A percentile compares a stretch with the other conserved stretches of the same genome.
phyloP scores from a whole-genome alignment of 2,888 invertebrate species.

The Zootermopsis nevadensis region DNA sequence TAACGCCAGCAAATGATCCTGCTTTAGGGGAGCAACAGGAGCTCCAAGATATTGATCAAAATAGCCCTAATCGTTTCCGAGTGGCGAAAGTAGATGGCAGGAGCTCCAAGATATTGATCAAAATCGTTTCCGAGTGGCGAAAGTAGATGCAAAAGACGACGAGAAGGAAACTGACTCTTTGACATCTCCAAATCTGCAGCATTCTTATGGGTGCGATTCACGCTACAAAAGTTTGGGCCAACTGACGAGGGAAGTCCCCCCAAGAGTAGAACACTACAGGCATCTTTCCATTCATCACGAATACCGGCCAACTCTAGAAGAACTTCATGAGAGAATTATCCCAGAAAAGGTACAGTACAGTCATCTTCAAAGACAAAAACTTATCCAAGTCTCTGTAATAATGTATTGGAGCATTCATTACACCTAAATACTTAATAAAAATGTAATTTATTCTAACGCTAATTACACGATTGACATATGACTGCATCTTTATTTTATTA shows the following conservation, averaged over 20 bases:
- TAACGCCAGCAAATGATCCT: not conserved
- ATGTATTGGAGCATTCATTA: no score
- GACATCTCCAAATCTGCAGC: conserved; percentile 52
- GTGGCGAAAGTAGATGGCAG: no score
- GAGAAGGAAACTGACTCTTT: conserved; percentile 34
- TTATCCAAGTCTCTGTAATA: no score
- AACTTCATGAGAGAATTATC: conserved; percentile 58
- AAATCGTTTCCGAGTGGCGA: conserved; percentile 56
- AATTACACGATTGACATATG: no score
- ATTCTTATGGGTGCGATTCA: conserved; percentile 57
- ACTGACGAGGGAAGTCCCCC: conserved; percentile 64
- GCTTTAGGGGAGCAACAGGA: conserved; percentile 49
- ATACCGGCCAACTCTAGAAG: conserved; percentile 60
- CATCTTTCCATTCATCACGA: conserved; percentile 59
- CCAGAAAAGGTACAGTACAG: conserved; percentile 30
- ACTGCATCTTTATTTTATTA: no score
- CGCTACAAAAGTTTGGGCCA: conserved; percentile 56
- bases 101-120: conserved; percentile 55
- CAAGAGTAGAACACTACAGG: conserved; percentile 63
- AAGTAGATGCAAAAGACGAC: conserved; percentile 53
- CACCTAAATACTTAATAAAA: no score
- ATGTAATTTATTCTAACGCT: no score
- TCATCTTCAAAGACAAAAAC: not conserved
- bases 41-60: conserved; percentile 54
- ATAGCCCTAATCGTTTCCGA: conserved; percentile 55